Conservation (phyloP, 1,140 invertebrate genomes). For the Macrostomum lignano region DNA sequence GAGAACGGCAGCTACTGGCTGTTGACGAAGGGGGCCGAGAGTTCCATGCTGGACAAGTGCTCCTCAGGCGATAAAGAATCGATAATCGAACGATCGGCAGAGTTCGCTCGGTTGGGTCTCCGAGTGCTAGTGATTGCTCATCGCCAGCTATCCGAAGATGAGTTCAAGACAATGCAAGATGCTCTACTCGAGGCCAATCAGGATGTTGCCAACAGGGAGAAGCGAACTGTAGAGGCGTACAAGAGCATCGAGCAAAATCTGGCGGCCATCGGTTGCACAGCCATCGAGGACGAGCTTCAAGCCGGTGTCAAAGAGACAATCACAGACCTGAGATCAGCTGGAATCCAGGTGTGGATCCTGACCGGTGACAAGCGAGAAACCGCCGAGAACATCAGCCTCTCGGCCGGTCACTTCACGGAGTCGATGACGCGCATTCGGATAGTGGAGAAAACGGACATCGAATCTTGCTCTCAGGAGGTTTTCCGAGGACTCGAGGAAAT, state of each 20-base stretch:
- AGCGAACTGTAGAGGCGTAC: constrained; percentile 24
- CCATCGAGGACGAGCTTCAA: constrained; percentile 52
- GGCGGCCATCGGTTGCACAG: constrained; percentile 44
- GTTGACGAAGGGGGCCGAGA: constrained; percentile 46
- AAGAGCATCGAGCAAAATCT: constrained; percentile 35
- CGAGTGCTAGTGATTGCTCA: constrained; percentile 34
- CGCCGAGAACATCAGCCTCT: constrained; percentile 93
- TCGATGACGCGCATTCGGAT: neutral
- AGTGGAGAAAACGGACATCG: neutral
- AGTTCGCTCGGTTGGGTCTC: constrained; percentile 22
- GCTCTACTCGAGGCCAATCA: constrained; percentile 24
- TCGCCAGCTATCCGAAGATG: constrained; percentile 17
- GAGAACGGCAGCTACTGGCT: no score
- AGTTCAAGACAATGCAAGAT: constrained; percentile 17
- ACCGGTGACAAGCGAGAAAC: constrained; percentile 39
- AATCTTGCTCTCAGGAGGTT: constrained; percentile 11
- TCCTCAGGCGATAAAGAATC: constrained; percentile 37
- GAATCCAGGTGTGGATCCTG: constrained; percentile 35
- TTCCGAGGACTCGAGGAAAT: constrained; percentile 1
- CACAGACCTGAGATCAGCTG: constrained; percentile 38
- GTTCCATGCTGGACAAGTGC: constrained; percentile 38
- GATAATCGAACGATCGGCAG: neutral
- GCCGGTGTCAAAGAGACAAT: constrained; percentile 47
- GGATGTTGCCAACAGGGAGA: constrained; percentile 26
- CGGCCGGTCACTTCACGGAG: constrained; percentile 45